Conservation (phyloP, 2,888 invertebrate genomes). For the Phorcus lineatus region DNA sequence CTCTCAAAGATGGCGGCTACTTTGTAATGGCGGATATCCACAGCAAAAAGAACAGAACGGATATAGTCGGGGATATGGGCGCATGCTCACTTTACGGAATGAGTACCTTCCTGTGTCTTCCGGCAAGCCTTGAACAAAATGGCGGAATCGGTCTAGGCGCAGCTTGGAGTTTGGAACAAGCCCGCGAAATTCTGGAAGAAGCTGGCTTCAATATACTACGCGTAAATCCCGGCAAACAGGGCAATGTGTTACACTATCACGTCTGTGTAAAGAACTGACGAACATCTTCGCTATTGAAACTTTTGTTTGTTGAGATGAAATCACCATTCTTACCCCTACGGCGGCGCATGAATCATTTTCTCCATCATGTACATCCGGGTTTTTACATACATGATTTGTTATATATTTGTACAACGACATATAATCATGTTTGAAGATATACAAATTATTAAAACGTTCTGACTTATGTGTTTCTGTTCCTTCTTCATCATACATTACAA, state of each 20-base stretch:
- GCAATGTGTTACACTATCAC: not conserved
- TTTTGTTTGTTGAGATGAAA: too few species aligned
- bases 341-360: too few species aligned
- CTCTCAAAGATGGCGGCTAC: constrained; percentile 25
- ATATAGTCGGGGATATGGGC: constrained; percentile 17
- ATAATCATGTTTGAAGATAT: too few species aligned
- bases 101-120: constrained; percentile 34
- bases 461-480: too few species aligned
- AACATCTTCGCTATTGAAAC: too few species aligned
- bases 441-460: too few species aligned
- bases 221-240: not conserved
- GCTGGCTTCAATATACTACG: not conserved
- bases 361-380: too few species aligned
- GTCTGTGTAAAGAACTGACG: not conserved
- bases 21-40: constrained; percentile 34
- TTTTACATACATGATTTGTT: too few species aligned
- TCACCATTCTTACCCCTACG: too few species aligned
- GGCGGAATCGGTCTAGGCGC: constrained; percentile 25
- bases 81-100: constrained; percentile 28
- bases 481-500: too few species aligned
- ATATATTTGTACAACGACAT: too few species aligned
- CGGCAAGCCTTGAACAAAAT: constrained; percentile 27
- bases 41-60: constrained; percentile 15
- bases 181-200: constrained; percentile 10
- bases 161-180: constrained; percentile 30